phyloP scores from a whole-genome alignment of 2,797 vertebrate genomes.

The Lindbergichthys nudifrons region DNA sequence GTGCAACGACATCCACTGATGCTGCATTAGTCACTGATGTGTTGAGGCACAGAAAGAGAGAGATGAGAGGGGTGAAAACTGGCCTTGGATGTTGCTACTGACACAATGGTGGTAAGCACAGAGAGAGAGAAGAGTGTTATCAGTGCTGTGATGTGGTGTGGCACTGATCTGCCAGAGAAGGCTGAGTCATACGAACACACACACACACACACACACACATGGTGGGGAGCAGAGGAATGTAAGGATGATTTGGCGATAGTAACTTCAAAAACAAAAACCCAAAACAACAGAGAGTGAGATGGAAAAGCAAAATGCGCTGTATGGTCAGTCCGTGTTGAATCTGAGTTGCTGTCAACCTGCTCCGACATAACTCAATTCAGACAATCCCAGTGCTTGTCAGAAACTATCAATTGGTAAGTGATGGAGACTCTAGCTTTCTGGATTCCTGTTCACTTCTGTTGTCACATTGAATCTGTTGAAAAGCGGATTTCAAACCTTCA shows the following conservation, averaged over 20 bases:
- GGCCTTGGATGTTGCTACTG: constrained; percentile 46
- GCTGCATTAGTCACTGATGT: constrained; percentile 45
- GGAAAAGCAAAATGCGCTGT: not conserved
- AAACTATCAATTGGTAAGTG: constrained; percentile 10
- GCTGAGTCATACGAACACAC: constrained; percentile 47
- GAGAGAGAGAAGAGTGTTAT: constrained; percentile 43
- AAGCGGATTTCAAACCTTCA: constrained; percentile 12
- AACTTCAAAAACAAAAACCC: constrained; percentile 14
- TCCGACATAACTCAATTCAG: constrained; percentile 31
- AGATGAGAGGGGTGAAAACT: not conserved
- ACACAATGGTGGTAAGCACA: constrained; percentile 34
- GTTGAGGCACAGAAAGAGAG: constrained; percentile 17
- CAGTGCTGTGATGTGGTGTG: constrained; percentile 67
- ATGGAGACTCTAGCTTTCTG: not conserved
- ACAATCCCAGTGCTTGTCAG: constrained; percentile 38
- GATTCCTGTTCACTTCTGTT: constrained; percentile 21
- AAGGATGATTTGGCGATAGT: constrained; percentile 29
- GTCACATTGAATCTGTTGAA: constrained; percentile 27
- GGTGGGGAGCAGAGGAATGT: constrained; percentile 26
- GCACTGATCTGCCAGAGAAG: constrained; percentile 35
- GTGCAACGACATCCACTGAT: constrained; percentile 28
- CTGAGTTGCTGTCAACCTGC: constrained; percentile 12
- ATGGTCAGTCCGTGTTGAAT: not conserved
- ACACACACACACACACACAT: constrained; percentile 6
- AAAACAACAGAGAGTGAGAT: constrained; percentile 12